These are phyloP conservation scores for Chloropsis cyanopogon DNA, from an alignment of 2,113 vertebrate genomes.

Conservation along the genomic window DNA sequence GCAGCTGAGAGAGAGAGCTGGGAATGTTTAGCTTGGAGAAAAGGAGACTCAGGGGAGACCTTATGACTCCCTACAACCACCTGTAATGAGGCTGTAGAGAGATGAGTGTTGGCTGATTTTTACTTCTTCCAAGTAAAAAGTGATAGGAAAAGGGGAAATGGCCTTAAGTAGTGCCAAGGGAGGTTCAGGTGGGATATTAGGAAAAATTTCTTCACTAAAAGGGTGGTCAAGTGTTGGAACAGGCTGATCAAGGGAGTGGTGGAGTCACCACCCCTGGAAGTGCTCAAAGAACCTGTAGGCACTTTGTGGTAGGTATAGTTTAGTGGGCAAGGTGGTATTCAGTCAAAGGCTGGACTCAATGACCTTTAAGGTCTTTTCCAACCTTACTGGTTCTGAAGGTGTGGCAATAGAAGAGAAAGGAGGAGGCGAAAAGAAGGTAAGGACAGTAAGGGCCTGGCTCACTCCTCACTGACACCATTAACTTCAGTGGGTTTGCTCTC, in stretches of 20 bases:
- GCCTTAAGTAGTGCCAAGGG: not conserved
- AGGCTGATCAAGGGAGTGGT: not conserved
- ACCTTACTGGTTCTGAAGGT: too few relatives aligned
- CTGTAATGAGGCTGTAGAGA: not conserved
- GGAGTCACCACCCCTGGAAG: not conserved
- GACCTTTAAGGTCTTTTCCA: not conserved
- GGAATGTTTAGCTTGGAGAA: not conserved
- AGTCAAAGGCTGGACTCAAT: not conserved
- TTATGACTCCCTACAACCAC: not conserved
- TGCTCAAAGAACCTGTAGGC: too few relatives aligned
- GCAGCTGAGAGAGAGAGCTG: not conserved
- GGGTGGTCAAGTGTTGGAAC: not conserved
- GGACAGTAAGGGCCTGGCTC: not conserved
- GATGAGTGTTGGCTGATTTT: not conserved
- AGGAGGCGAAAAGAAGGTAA: not conserved
- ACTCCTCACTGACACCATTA: not conserved
- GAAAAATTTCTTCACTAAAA: not conserved
- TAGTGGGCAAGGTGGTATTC: not conserved
- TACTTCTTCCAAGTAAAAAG: not conserved
- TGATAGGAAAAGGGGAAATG: not conserved
- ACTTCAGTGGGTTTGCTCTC: not conserved
- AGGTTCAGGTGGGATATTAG: not conserved
- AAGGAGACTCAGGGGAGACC: not conserved
- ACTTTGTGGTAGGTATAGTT: not conserved
- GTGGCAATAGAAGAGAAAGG: not conserved